phyloP scores from a whole-genome alignment of 2,113 vertebrate species.

The Larimichthys polyactis region DNA sequence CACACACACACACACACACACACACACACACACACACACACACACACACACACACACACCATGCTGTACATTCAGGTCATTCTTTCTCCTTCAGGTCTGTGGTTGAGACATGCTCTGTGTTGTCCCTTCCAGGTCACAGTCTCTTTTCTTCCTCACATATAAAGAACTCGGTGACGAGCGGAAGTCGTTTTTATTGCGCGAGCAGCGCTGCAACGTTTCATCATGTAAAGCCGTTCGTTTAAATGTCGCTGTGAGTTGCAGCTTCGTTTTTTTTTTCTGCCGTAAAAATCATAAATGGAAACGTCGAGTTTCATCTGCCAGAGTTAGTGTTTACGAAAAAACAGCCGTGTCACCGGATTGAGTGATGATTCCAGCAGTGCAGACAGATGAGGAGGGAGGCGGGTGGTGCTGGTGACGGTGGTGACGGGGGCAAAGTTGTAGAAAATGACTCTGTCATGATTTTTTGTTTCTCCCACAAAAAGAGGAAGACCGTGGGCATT shows the following conservation, averaged over 20 bases:
- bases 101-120: constrained; percentile 56
- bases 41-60: constrained; percentile 47
- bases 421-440: constrained; percentile 13
- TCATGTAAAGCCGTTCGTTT: constrained; percentile 3
- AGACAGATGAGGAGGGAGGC: constrained; percentile 13
- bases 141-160: background rate
- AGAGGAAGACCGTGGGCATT: constrained; percentile 78
- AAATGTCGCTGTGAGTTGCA: constrained; percentile 7
- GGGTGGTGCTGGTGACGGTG: too few relatives aligned
- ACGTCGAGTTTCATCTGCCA: constrained; percentile 13
- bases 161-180: background rate
- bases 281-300: constrained; percentile 22
- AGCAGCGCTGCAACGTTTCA: background rate
- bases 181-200: background rate
- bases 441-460: constrained; percentile 72
- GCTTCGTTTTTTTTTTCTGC: background rate
- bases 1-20: constrained; percentile 23
- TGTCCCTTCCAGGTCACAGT: constrained; percentile 22
- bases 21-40: constrained; percentile 47
- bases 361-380: constrained; percentile 32
- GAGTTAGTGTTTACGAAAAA: constrained; percentile 12
- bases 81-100: constrained; percentile 58
- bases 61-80: constrained; percentile 66
- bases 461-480: constrained; percentile 73
- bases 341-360: constrained; percentile 46